Conservation (phyloP, 2,113 vertebrate genomes). For the Phylloscopus trochilus region DNA sequence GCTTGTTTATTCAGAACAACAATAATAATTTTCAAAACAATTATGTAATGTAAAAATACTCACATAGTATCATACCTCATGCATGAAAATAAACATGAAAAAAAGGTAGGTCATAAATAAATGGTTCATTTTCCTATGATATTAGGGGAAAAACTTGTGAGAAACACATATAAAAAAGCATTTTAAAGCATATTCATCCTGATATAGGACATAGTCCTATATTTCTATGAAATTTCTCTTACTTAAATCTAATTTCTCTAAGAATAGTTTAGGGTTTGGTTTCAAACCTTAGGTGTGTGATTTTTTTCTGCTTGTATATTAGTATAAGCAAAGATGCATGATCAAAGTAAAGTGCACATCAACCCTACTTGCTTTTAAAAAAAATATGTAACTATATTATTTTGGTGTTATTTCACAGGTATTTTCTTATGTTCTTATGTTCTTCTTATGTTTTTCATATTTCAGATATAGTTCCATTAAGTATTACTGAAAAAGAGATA, state of each 20-base stretch:
- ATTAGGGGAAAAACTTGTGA: not conserved
- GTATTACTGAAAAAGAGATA: not conserved
- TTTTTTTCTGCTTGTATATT: not conserved
- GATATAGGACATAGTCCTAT: rapidly evolving
- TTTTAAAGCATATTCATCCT: not conserved
- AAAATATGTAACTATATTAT: not conserved
- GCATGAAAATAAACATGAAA: not conserved
- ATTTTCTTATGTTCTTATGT: no score
- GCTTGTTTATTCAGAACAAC: not conserved
- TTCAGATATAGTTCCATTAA: not conserved
- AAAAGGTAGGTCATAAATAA: not conserved
- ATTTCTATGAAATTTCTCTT: not conserved
- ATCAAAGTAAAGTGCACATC: not conserved
- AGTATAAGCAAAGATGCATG: not conserved
- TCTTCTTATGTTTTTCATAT: rapidly evolving
- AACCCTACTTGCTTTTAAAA: not conserved
- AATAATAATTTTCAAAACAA: not conserved
- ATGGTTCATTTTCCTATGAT: not conserved
- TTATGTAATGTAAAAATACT: not conserved
- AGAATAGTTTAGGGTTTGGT: not conserved
- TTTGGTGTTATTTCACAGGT: not conserved
- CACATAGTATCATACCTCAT: not conserved
- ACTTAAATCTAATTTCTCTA: not conserved
- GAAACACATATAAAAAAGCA: rapidly evolving
- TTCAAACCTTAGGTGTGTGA: not conserved